Conservation (phyloP, 30 jellyfish, hydroid and myxozoan species). For the Morbakka virulenta region DNA sequence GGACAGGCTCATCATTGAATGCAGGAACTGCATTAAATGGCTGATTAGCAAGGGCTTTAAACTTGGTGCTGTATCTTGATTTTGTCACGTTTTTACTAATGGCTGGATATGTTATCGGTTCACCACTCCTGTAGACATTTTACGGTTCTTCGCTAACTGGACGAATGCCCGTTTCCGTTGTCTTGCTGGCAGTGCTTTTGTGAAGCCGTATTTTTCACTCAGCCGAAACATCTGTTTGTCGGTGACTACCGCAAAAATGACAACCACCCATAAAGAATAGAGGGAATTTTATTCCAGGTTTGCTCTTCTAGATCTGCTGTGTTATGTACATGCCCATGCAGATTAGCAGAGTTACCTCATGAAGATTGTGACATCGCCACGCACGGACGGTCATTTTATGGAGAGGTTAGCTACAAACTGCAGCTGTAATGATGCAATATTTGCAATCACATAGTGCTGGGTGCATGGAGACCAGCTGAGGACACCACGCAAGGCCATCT, state of each 20-base stretch:
- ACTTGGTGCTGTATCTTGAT: not conserved
- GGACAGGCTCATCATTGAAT: not conserved
- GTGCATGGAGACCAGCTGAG: slow-evolving; percentile 1
- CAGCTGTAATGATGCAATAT: not conserved
- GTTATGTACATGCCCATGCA: not conserved
- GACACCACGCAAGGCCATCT: not conserved
- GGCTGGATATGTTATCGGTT: not conserved
- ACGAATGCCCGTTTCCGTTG: not conserved
- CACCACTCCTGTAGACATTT: not conserved
- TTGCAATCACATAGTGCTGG: not conserved
- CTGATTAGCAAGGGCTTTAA: not conserved
- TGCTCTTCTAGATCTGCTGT: not conserved
- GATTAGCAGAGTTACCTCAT: too few species aligned
- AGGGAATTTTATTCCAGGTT: not conserved
- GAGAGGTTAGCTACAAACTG: not conserved
- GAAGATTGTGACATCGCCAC: too few species aligned
- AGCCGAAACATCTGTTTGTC: not conserved
- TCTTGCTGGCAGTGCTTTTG: not conserved
- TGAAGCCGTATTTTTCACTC: not conserved
- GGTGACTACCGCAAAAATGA: not conserved
- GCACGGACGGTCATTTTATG: not conserved
- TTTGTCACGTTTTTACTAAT: not conserved
- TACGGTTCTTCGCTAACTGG: not conserved
- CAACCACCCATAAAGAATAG: not conserved
- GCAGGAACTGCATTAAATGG: not conserved